Percentiles rank a stretch among this genome's conserved stretches.
These are phyloP conservation scores for Hermetia illucens DNA, from an alignment of 1,140 invertebrate species.

Conservation along the genomic window DNA sequence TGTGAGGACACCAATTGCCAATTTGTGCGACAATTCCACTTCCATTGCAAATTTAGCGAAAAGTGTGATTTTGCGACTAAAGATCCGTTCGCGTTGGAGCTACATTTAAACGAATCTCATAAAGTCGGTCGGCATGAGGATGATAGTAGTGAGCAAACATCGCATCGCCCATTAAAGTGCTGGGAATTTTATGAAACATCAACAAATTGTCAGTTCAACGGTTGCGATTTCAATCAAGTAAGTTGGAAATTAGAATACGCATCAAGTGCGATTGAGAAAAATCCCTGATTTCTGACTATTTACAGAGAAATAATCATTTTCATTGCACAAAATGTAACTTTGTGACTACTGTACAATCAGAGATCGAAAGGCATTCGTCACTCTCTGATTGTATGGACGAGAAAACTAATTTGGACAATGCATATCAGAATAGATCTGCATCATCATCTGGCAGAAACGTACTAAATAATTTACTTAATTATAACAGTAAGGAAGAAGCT, in stretches of 20 bases:
- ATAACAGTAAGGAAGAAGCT: neutral
- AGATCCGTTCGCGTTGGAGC: slow-evolving; percentile 45
- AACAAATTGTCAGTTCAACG: slow-evolving; percentile 55
- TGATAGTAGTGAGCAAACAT: too few relatives aligned
- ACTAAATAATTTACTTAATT: slow-evolving; percentile 1
- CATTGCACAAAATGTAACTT: slow-evolving; percentile 42
- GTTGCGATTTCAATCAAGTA: slow-evolving; percentile 35
- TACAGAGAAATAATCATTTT: slow-evolving; percentile 41
- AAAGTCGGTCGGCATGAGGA: slow-evolving; percentile 68
- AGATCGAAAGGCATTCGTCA: neutral
- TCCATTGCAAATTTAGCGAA: slow-evolving; percentile 54
- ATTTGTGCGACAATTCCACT: slow-evolving; percentile 40
- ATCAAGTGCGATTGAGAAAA: too few relatives aligned
- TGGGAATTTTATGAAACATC: slow-evolving; percentile 67
- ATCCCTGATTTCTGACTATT: too few relatives aligned
- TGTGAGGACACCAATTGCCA: slow-evolving; percentile 41
- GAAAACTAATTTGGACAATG: too few relatives aligned
- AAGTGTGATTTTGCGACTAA: slow-evolving; percentile 45
- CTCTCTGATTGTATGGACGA: too few relatives aligned
- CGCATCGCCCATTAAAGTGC: too few relatives aligned
- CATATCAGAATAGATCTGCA: too few relatives aligned
- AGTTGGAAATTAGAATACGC: neutral
- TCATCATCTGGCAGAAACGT: slow-evolving; percentile 1
- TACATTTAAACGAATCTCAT: slow-evolving; percentile 71
- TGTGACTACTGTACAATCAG: neutral